Base-by-base conservation (phyloP, 2,888 invertebrate species). In the Catocala nupta region DNA sequence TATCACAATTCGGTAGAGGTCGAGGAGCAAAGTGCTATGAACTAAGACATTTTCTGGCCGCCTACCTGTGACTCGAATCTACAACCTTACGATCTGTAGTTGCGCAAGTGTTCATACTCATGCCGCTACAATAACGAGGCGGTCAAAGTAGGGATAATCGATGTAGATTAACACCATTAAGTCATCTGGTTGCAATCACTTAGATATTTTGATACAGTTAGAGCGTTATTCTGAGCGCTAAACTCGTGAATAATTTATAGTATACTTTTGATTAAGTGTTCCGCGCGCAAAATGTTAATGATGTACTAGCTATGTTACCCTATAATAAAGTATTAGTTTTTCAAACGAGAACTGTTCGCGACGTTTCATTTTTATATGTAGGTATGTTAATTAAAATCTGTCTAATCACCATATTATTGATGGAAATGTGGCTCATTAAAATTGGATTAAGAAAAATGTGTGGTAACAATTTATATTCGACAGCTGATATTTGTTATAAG, bases 161-260 rank as follows among this genome's bases (percentile, higher is more conserved):
- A 67, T 67, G 68, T 59, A 63, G 60, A 77, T 71, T 68, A 71
- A 39, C 55, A 47, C 25, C 63, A 63, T 73, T 69, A 50, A 59
- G n/a, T 68, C 71, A 73, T 56, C 49, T 52, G 34, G 39, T 49
- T 59, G 59, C 71, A 71, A 59, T 63, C 58, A 59, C 65, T 59
- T 60, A 68, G 48, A 47, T 42, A 49, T 56, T 57, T 52, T 57
- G 55, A 54, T 51, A 58, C 59, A 50, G 39, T 47, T 59, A 43
- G 25, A 59, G 36, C 50, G 13, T 47, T 57, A 53, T 56, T 51
- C 56, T 48, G 54, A 50, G 10, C 48, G 44, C 49, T 62, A 66
- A 72, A 67, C 50, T 36, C 13, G n/a, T 67, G 56, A 60, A 70
- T 61, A 67, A 63, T 67, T 66, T 62, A 61, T 55, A 25, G 11